Percentiles rank a stretch among this genome's conserved stretches.
These are phyloP conservation scores for Stegophylla sp. DNA, from an alignment of 2,888 invertebrate genomes.

Conservation along the genomic window DNA sequence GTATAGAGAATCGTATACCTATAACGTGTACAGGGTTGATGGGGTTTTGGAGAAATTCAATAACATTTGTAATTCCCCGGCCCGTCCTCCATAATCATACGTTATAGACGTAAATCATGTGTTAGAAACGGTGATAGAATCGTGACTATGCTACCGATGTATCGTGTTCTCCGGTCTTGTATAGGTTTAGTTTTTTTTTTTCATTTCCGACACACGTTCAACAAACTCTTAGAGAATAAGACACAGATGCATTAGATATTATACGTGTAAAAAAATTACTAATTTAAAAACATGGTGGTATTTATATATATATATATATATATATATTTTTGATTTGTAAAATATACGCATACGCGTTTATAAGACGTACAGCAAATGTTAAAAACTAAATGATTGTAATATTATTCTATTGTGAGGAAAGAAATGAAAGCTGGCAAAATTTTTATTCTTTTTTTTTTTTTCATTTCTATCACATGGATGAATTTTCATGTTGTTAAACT, in stretches of 20 bases:
- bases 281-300: conserved; percentile 2
- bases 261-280: background rate
- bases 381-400: conserved; percentile 24
- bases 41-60: conserved; percentile 49
- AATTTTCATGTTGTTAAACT: conserved; percentile 49
- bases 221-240: conserved; percentile 5
- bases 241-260: background rate
- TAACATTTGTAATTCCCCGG: conserved; percentile 35
- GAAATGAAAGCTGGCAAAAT: conserved; percentile 49
- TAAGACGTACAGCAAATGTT: background rate
- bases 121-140: conserved; percentile 54
- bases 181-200: conserved; percentile 2
- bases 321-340: background rate
- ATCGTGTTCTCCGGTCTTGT: background rate
- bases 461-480: conserved; percentile 22
- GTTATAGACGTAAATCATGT: conserved; percentile 51
- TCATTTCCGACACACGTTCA: background rate
- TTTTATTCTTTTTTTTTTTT: conserved; percentile 31
- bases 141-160: conserved; percentile 52
- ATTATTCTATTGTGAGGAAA: conserved; percentile 25
- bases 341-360: background rate
- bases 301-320: background rate
- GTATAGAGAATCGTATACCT: background rate
- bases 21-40: conserved; percentile 32
- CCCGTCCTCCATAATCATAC: conserved; percentile 44